These are phyloP conservation scores for Megaceryle alcyon DNA, from an alignment of 2,797 vertebrate genomes.

Conservation along the genomic window DNA sequence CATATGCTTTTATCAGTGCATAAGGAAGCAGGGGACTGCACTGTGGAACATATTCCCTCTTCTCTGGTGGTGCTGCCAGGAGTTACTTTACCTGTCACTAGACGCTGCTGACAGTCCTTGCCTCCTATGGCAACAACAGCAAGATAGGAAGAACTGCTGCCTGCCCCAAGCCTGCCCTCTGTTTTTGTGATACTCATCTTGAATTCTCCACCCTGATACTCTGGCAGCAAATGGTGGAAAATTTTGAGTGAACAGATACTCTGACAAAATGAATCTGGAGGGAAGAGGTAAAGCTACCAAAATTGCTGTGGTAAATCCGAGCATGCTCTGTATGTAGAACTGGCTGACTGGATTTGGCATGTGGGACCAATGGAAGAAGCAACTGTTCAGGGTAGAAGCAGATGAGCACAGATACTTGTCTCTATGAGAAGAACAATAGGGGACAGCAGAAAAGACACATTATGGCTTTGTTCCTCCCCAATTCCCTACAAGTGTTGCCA, in stretches of 20 bases:
- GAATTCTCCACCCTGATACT: background rate
- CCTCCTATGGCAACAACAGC: background rate
- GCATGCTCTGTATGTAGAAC: background rate
- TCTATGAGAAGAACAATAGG: background rate
- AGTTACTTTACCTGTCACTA: background rate
- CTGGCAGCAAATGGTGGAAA: background rate
- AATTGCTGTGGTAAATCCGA: background rate
- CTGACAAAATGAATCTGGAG: background rate
- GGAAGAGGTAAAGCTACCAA: background rate
- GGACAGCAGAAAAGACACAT: background rate
- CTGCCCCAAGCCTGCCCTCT: background rate
- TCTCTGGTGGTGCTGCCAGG: background rate
- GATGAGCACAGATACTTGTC: background rate
- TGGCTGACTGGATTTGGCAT: background rate
- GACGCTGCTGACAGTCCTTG: background rate
- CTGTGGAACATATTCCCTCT: background rate
- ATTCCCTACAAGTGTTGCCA: background rate
- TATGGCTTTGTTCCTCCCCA: background rate
- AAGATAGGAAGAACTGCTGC: background rate
- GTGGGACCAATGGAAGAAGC: background rate
- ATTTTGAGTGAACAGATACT: background rate
- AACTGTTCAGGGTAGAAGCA: background rate
- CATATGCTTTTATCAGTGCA: background rate
- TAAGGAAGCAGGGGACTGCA: background rate
- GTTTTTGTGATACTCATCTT: background rate